phyloP scores from a whole-genome alignment of 2,797 vertebrate genomes.

The Prionace glauca region DNA sequence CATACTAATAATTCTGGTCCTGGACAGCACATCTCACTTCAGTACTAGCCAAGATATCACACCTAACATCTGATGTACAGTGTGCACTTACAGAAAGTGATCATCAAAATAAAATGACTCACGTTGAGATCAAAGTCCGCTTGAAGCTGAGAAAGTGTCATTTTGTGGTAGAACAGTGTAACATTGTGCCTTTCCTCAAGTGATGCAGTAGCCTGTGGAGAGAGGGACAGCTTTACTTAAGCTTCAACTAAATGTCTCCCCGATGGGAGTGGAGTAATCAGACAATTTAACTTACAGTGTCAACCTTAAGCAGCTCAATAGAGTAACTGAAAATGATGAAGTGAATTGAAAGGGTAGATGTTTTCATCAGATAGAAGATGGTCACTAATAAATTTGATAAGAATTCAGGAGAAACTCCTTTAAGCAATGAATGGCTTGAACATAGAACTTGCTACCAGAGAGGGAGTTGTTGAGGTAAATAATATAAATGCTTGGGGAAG shows the following conservation, averaged over 20 bases:
- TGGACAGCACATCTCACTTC: neutral
- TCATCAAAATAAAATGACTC: slow-evolving; percentile 48
- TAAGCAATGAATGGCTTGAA: neutral
- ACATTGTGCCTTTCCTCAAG: slow-evolving; percentile 86
- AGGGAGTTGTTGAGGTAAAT: neutral
- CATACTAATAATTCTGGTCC: neutral
- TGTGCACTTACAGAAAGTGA: neutral
- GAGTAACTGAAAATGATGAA: neutral
- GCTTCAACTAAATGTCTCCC: neutral
- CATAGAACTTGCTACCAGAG: neutral
- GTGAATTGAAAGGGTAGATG: neutral
- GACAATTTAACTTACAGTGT: neutral
- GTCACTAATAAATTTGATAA: neutral
- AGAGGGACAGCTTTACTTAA: slow-evolving; percentile 38
- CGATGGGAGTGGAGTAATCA: neutral
- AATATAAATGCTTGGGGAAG: neutral
- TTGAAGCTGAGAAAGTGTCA: slow-evolving; percentile 77
- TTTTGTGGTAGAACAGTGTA: slow-evolving; percentile 83
- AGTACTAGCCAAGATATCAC: neutral
- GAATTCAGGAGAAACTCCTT: neutral
- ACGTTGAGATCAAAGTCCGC: slow-evolving; percentile 73
- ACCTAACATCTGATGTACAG: neutral
- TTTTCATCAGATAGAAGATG: neutral
- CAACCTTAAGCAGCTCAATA: neutral
- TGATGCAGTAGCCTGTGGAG: slow-evolving; percentile 74